Evolutionary conservation across 2,113 vertebrate species (phyloP), one percentile per base, ranked within the genome.

Genomic region (Anhinga rufa): DNA sequence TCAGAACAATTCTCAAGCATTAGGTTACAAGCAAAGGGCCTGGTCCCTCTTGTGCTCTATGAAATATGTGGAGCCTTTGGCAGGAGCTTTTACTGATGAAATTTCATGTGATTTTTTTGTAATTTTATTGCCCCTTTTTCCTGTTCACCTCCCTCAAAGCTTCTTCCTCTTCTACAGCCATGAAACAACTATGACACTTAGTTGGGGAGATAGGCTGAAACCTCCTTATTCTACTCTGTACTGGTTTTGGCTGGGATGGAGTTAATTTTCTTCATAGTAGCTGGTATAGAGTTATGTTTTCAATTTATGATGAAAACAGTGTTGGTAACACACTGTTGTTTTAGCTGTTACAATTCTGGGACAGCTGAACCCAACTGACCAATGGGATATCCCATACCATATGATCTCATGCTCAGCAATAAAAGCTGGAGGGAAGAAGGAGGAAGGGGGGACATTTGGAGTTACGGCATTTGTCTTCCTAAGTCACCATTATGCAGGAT

Each of bases 401-500:
- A 12, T 18, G 11, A 42, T 2, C 2, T 29, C 11, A 19, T 29
- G 16, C 12, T 44, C 20, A 81, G 48, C 20, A 15, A 11, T 17
- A 28, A 42, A 83, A 80, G 9, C 31, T 58, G 49, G 36, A 88
- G 22, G 42, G 36, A 83, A 48, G 31, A 12, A 71, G 36, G 14
- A 91, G 32, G 16, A 80, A 75, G 36, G 9, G 16, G 19, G 7
- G 20, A 25, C 0, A 0, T 87, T 71, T 62, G 31, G 48, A 81
- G 11, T 62, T 38, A 58, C 2, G 32, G 22, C 9, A 21, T 92
- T 80, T 54, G 7, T 57, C 11, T 83, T 81, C 52, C 26, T 21
- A 17, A 68, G 25, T 48, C 40, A 62, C 14, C 0, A 2, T n/a
- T 21, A 64, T 0, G 1, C 42, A 16, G 5, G 13, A 46, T 22